Evolutionary conservation across 2,113 vertebrate genomes (phyloP).

Genomic region (Lamprologus ornatipinnis): DNA sequence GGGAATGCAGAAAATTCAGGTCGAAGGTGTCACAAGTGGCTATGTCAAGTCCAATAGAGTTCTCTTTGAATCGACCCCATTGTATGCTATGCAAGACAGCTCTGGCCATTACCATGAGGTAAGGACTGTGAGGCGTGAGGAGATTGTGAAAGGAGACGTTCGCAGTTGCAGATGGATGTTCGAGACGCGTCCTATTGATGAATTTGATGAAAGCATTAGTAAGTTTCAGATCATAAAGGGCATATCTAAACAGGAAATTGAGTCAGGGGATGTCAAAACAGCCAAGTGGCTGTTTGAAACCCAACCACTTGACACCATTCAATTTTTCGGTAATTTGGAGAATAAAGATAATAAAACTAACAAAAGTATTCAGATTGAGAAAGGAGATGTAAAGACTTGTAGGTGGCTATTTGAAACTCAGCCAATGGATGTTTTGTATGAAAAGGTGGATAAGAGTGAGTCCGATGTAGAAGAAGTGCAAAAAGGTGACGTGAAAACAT

Average conservation of each 20-base stretch:
- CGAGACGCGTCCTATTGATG: constrained; percentile 87
- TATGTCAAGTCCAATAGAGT: constrained; percentile 80
- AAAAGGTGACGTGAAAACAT: constrained; percentile 87
- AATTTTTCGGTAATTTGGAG: constrained; percentile 70
- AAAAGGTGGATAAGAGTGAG: constrained; percentile 74
- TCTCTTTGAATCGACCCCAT: constrained; percentile 84
- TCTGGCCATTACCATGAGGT: constrained; percentile 87
- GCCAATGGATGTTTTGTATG: constrained; percentile 85
- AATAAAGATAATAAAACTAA: constrained; percentile 69
- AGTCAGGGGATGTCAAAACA: constrained; percentile 87
- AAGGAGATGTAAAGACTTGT: constrained; percentile 85
- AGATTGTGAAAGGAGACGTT: constrained; percentile 85
- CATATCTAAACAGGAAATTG: constrained; percentile 86
- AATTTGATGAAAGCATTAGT: constrained; percentile 84
- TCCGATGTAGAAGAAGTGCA: constrained; percentile 69
- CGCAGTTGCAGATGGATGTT: constrained; percentile 89
- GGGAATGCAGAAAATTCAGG: constrained; percentile 76
- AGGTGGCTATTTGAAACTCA: constrained; percentile 91
- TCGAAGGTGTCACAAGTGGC: constrained; percentile 82
- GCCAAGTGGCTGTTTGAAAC: constrained; percentile 94
- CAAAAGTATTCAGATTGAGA: constrained; percentile 71
- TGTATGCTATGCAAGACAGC: constrained; percentile 87
- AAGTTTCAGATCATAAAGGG: constrained; percentile 89
- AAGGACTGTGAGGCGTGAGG: constrained; percentile 85
- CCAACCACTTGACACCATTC: constrained; percentile 83